Base-by-base conservation (phyloP, 2,888 invertebrate species). In the Anodontia alba region DNA sequence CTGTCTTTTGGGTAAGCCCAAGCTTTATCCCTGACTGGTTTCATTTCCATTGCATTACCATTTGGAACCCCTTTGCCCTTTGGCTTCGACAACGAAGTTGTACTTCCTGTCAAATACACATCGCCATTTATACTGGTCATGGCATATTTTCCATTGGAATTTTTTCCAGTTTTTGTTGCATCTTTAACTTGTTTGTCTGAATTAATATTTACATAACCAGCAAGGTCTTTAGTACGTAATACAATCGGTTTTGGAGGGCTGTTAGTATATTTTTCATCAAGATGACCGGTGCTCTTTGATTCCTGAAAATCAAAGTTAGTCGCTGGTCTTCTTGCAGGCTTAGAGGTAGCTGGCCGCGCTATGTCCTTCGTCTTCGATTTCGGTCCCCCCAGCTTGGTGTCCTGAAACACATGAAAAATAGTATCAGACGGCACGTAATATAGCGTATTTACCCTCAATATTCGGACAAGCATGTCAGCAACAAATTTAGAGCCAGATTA, bases 211-310 rank as follows among this genome's bases (percentile, higher is more conserved):
- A 49, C n/a, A 8, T 10, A 33, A 29, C 49, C 51, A 26, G 33
- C 38, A 5, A 33, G 23, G n/a, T 80, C 78, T 76, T 80, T 82
- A 29, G 76, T 76, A 36, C 80, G 74, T 26, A 86, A 36, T 20
- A 76, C 71, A 2, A 86, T 86, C 1, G 86, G 86, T 70, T 83
- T 78, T 8, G 80, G 73, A n/a, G 85, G 74, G n/a, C 54, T 74
- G 3, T 36, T 80, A 3, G 85, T 81, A 20, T 76, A 76, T 67
- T 73, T 77, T 5, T 36, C 42, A 2, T 67, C 38, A 20, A 75
- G 29, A 1, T 62, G 29, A 36, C 68, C 26, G 1, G 75, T 69
- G 46, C 73, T 76, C 62, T 78, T 80, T 7, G 78, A 66, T 26
- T 78, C 75, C 1, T 38, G 36, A 54, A 73, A 33, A 5, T 81